Evolutionary conservation across 2,113 vertebrate genomes (phyloP).

Genomic region (human (Homo sapiens)): DNA sequence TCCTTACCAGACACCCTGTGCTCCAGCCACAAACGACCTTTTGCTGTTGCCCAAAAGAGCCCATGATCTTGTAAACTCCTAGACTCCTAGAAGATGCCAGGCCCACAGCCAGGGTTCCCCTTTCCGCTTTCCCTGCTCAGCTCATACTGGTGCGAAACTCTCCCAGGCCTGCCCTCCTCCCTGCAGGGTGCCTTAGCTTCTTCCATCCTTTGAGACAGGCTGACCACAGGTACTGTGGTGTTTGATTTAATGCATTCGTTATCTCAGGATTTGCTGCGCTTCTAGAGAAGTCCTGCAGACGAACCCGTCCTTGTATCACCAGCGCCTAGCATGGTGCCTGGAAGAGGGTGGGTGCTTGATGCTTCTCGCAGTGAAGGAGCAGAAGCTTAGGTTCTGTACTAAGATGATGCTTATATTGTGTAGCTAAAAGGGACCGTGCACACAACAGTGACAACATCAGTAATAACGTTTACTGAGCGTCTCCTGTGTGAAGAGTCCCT

Average conservation of each 20-base stretch:
- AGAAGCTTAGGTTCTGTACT: background rate
- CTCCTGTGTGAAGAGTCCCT: background rate
- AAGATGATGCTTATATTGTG: background rate
- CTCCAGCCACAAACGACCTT: background rate
- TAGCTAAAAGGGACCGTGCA: background rate
- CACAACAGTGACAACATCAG: accelerated
- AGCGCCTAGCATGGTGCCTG: background rate
- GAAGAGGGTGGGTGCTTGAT: accelerated
- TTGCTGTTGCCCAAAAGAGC: background rate
- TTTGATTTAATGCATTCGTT: accelerated
- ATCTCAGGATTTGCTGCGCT: accelerated
- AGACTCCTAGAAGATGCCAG: background rate
- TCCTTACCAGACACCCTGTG: background rate
- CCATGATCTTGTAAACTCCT: background rate
- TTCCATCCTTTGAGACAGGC: accelerated
- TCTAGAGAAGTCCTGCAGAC: background rate
- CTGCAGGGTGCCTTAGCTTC: accelerated
- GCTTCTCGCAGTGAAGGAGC: background rate
- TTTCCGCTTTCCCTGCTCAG: no score
- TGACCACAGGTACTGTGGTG: accelerated
- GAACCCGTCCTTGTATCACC: accelerated
- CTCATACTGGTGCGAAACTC: background rate
- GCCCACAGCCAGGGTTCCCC: background rate
- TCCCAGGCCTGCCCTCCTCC: background rate
- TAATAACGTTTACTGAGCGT: accelerated